Evolutionary conservation across 2,797 vertebrate genomes (phyloP), one percentile per base, ranked within the genome.

Genomic region (Hyperoplus immaculatus): DNA sequence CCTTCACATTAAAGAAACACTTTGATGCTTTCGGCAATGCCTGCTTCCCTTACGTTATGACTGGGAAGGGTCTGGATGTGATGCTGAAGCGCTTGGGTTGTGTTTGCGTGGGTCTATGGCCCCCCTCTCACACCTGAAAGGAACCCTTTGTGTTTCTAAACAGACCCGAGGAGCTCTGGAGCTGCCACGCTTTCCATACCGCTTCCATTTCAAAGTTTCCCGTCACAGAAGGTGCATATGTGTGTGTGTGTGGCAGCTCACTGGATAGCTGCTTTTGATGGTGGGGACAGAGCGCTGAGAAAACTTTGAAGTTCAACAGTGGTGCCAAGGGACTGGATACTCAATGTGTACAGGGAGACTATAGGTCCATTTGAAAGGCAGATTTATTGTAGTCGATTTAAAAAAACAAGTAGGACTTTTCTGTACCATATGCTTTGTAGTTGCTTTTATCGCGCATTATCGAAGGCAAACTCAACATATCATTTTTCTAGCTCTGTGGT

Each of bases 51-150:
- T 9, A 0, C 21, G 65, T 54, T 69, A 47, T 51, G 68, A 69
- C 29, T 42, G 69, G 41, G n/a, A 39, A n/a, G 18, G 38, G 13
- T 58, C 61, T 68, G 71, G 66, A 39, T 50, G 13, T 1, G 51
- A 46, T 56, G 47, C 7, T 64, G 39, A 12, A 60, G 29, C 36
- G 3, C 29, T 41, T n/a, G 15, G 50, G 72, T 43, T 58, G 66
- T 68, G 79, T 77, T n/a, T 10, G 43, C n/a, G 58, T 29, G 58
- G 56, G 54, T 69, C 43, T 55, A 61, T 38, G 71, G 59, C 39
- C 14, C 50, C 29, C 68, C 78, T 39, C 29, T n/a, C 36, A 49
- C 84, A 87, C 86, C 82, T 90, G 81, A 92, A 89, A 88, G 85
- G 73, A 42, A 16, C 16, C 39, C 79, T 87, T 89, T 87, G 85